These are phyloP conservation scores for Dicyrtomina minuta DNA, from an alignment of 2,888 invertebrate species.

Conservation along the genomic window DNA sequence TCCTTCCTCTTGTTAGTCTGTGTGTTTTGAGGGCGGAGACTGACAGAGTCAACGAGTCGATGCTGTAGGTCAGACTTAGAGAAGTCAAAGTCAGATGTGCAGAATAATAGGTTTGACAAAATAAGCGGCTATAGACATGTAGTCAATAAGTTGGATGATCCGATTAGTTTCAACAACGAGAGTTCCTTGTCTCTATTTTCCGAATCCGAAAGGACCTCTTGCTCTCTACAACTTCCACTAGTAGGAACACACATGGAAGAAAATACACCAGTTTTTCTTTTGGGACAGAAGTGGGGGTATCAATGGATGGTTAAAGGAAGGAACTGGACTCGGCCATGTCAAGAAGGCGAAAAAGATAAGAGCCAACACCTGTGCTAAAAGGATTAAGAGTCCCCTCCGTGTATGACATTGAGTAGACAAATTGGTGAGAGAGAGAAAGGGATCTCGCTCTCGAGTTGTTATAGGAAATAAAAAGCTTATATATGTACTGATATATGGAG, in stretches of 20 bases:
- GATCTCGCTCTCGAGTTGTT: slow-evolving; percentile 2
- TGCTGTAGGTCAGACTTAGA: slow-evolving; percentile 34
- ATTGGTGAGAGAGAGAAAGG: slow-evolving; percentile 38
- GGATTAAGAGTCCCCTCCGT: slow-evolving; percentile 38
- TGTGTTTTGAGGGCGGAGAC: neutral
- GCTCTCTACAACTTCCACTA: neutral
- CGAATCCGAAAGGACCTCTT: neutral
- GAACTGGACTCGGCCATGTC: too few species aligned
- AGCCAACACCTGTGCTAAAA: slow-evolving; percentile 40
- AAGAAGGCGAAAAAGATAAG: neutral
- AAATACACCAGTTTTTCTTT: neutral
- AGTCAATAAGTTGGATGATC: slow-evolving; percentile 52
- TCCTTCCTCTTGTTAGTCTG: neutral
- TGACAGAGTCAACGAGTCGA: slow-evolving; percentile 15
- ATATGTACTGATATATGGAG: slow-evolving; percentile 3
- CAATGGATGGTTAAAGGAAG: slow-evolving; percentile 19
- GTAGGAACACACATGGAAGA: neutral
- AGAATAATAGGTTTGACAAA: slow-evolving; percentile 19
- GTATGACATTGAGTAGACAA: slow-evolving; percentile 47
- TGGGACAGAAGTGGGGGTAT: slow-evolving; percentile 14
- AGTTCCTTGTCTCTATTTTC: slow-evolving; percentile 6
- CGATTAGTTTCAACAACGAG: slow-evolving; percentile 40
- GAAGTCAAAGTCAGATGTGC: slow-evolving; percentile 16
- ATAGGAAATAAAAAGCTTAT: slow-evolving; percentile 17
- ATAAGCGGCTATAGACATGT: slow-evolving; percentile 25